Percentiles rank a stretch among this genome's conserved stretches.
Conservation (phyloP, 2,113 vertebrate genomes). For the Pelodiscus sinensis region DNA sequence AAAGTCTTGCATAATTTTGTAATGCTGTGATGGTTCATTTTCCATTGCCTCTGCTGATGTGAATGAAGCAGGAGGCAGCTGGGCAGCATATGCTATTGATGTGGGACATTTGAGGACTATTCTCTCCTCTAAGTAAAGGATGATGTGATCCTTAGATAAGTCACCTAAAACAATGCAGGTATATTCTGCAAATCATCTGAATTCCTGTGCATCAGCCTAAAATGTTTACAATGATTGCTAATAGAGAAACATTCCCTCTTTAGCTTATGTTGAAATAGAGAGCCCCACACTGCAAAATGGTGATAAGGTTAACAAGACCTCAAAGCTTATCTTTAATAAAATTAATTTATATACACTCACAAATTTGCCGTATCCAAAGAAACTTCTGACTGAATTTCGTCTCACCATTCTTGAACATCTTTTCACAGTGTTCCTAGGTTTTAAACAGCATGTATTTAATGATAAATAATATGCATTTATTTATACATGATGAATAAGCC, state of each 20-base stretch:
- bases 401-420: not conserved
- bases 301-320: not conserved
- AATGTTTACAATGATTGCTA: not conserved
- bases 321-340: not conserved
- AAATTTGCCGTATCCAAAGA: not conserved
- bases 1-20: constrained; percentile 25
- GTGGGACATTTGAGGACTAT: not conserved
- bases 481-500: not conserved
- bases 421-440: not conserved
- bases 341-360: too few relatives aligned
- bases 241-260: not conserved
- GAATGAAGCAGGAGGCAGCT: not conserved
- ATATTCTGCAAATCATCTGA: not conserved
- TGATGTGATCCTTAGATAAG: not conserved
- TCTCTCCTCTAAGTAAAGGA: not conserved
- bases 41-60: not conserved
- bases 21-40: not conserved
- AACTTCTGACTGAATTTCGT: not conserved
- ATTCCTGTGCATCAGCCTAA: not conserved
- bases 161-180: not conserved
- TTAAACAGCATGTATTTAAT: not conserved
- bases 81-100: not conserved
- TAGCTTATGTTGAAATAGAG: not conserved
- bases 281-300: not conserved
- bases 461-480: not conserved